Evolutionary conservation across 1,140 invertebrate species (phyloP), one percentile per base, ranked within the genome.

Genomic region (Monochamus saltuarius): DNA sequence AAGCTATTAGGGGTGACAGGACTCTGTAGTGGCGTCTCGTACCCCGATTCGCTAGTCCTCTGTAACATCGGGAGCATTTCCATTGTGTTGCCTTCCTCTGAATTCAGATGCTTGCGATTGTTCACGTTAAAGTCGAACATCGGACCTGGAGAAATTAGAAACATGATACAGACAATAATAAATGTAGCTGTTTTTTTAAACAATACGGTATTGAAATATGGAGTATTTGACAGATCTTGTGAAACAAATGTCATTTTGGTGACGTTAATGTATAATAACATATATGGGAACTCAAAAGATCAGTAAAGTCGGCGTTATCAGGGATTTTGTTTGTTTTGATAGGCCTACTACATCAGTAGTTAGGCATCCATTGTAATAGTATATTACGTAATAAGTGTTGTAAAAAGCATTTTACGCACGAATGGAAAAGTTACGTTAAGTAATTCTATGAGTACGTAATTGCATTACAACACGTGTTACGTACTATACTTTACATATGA

Each of bases 21-120:
- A 39, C 36, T 64, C 7, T 62, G 75, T 0, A 77, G 73, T 1
- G 74, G 75, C 0, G 69, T 68, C 58, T 74, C 76, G 7, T 68
- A 72, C 35, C 81, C 78, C 2, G 78, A 74, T 49, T 81, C 62
- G 53, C 75, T 80, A 58, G 76, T 73, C 22, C 78, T 59, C 17
- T 74, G 73, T 13, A 86, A 66, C 83, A 86, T 87, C 0, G 85
- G 84, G 0, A 80, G 78, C 17, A 81, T 61, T 62, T 86, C 85
- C 9, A 77, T 73, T 0, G 76, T 75, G 11, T 81, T 77, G 10
- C 78, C 78, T 4, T 64, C 72, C 7, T 78, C 79, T 1, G 77
- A 75, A 19, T 74, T 75, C 1, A 64, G 61, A 2, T 56, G 50
- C 50, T 70, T 61, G 47, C 9, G 77, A 11, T 63, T 63, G 13